Evolutionary conservation across 2,888 invertebrate species (phyloP), one percentile per base, ranked within the genome.

Genomic region (Dasysyrphus tricinctus): DNA sequence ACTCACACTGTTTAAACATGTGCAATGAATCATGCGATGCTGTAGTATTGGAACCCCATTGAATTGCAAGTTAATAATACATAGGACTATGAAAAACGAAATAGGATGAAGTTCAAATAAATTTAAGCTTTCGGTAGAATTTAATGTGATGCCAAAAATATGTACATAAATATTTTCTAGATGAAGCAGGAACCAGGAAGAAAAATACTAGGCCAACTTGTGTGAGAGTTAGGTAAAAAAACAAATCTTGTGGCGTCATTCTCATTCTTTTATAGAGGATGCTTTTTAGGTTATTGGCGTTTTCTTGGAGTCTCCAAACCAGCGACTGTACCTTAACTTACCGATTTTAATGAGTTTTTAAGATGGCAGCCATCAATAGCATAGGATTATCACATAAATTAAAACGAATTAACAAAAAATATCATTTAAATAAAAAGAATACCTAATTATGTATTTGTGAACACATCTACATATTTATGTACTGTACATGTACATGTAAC

Each of bases 21-120:
- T 82, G 82, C 73, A 78, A 86, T 82, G 82, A 82, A 82, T 82
- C 86, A 86, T 82, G 56, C 49, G 70, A 74, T 77, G 73, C 65
- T 49, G 69, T 78, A 37, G 78, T 37, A 74, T 86, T 78, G 81
- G 77, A 80, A 73, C 73, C 81, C 37, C 67, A 72, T 80, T 61
- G 63, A 73, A 72, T 67, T 65, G 57, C 39, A 76, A 80, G 84
- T 80, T 76, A 80, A 80, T 73, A 84, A 84, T 76, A 76, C 72
- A 72, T 61, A 70, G 63, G 37, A 65, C 51, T 65, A 16, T 16
- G 37, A 56, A 47, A 34, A 63, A 57, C 39, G 61, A 73, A 74
- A 76, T 54, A 37, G 29, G 9, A 49, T 5, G 61, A 80, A 65
- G 39, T 73, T 63, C 69, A 73, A 85, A 85, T 81, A 85, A 74